Conservation (phyloP, 2,888 invertebrate species). For the Leucoptera coffeella region DNA sequence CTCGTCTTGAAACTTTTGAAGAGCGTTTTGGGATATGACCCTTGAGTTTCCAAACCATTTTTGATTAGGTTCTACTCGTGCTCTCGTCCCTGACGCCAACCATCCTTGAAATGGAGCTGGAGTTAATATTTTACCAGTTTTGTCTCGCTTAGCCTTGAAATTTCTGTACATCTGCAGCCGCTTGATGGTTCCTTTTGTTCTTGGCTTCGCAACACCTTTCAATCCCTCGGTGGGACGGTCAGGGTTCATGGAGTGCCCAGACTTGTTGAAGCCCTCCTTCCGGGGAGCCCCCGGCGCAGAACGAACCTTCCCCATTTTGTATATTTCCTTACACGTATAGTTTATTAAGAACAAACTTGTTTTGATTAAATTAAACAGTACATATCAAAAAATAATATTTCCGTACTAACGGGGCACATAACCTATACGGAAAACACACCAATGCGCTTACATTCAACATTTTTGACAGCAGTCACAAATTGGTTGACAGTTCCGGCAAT, state of each 20-base stretch:
- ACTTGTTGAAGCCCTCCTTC: conserved; percentile 64
- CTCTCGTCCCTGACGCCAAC: conserved; percentile 81
- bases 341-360: too few relatives aligned
- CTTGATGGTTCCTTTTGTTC: conserved; percentile 92
- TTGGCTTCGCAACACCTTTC: conserved; percentile 77
- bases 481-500: too few relatives aligned
- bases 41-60: conserved; percentile 99
- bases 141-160: conserved; percentile 91
- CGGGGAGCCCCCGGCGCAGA: conserved; percentile 69
- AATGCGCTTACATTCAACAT: too few relatives aligned
- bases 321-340: too few relatives aligned
- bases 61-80: conserved; percentile 94
- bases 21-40: conserved; percentile 86
- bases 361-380: not conserved
- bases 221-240: conserved; percentile 73
- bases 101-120: conserved; percentile 96
- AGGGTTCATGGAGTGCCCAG: conserved; percentile 92
- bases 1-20: conserved; percentile 90
- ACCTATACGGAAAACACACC: too few relatives aligned
- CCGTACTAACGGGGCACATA: too few relatives aligned
- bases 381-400: not conserved
- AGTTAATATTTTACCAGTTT: conserved; percentile 80
- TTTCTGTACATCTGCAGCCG: conserved; percentile 97
- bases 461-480: too few relatives aligned
- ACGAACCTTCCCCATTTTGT: conserved; percentile 72